Percentiles rank a stretch among this genome's conserved stretches.
Evolutionary conservation across 2,113 vertebrate species (phyloP).

Genomic region (Chionis minor): DNA sequence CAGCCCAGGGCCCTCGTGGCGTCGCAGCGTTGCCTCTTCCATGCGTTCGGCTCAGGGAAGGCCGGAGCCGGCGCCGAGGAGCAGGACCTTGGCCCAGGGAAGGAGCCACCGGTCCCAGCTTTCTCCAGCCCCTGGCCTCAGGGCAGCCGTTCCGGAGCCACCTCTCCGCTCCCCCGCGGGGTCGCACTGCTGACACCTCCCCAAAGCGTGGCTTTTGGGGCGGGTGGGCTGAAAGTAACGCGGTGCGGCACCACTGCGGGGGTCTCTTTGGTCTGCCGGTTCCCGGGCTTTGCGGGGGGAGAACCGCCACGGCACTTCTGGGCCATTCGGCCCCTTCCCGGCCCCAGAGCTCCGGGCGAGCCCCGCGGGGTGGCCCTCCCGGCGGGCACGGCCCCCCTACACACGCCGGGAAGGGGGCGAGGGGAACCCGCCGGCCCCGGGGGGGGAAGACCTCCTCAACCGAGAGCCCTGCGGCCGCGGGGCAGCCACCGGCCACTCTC

Average conservation of each 20-base stretch:
- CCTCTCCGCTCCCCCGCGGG: rapidly evolving
- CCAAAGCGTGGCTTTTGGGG: background rate
- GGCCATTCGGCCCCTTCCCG: background rate
- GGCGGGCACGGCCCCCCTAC: no score
- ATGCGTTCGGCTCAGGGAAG: no score
- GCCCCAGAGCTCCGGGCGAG: background rate
- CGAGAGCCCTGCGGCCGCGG: background rate
- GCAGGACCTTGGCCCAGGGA: no score
- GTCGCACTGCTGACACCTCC: no score
- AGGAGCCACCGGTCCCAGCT: no score
- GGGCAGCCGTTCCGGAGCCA: no score
- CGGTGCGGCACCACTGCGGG: background rate
- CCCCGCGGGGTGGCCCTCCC: background rate
- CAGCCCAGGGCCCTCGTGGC: background rate
- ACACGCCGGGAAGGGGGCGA: background rate
- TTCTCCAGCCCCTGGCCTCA: no score
- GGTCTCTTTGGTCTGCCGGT: no score
- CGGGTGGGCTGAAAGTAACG: background rate
- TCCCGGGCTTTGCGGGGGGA: no score
- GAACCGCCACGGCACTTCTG: background rate
- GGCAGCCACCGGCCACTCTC: rapidly evolving
- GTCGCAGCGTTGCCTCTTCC: background rate
- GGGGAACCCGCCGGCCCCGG: no score
- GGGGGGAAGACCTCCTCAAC: no score
- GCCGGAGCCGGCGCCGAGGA: background rate